phyloP scores from a whole-genome alignment of 64 coral and sea anemone species.

The Catalaphyllia jardinei region DNA sequence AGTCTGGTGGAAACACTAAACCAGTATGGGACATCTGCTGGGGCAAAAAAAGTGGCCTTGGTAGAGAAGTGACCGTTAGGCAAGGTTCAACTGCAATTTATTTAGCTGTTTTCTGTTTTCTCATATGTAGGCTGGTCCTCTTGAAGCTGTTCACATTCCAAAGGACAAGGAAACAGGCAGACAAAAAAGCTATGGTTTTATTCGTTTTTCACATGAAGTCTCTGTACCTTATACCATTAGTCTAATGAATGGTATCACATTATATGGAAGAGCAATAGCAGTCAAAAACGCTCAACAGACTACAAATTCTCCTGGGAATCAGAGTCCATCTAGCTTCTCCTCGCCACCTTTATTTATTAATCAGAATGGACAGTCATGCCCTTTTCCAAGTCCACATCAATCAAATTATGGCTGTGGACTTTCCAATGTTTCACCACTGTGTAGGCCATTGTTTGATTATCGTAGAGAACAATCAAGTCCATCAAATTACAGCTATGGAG shows the following conservation, averaged over 20 bases:
- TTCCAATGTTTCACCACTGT: not conserved
- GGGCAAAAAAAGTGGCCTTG: not conserved
- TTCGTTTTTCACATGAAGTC: constrained; percentile 68
- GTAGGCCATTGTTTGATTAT: not conserved
- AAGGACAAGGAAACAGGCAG: constrained; percentile 88
- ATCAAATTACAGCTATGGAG: not conserved
- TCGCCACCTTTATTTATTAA: constrained; percentile 7
- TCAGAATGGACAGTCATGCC: not conserved
- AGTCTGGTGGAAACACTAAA: too few relatives aligned
- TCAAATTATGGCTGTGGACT: not conserved
- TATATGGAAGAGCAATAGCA: constrained; percentile 76
- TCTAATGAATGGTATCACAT: constrained; percentile 77
- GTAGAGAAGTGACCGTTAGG: not conserved
- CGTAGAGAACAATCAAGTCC: not conserved
- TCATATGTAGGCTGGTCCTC: constrained; percentile 73
- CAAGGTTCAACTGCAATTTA: not conserved
- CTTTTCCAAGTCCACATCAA: not conserved
- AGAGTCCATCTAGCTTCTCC: constrained; percentile 1
- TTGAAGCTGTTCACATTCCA: constrained; percentile 85
- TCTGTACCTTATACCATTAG: constrained; percentile 80
- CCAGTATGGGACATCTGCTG: too few relatives aligned
- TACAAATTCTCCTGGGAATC: constrained; percentile 9
- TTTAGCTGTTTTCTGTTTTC: constrained; percentile 18
- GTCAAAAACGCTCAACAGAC: constrained; percentile 40
- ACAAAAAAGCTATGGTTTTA: constrained; percentile 80